Evolutionary conservation across 2,797 vertebrate species (phyloP).

Genomic region (Galago senegalensis): DNA sequence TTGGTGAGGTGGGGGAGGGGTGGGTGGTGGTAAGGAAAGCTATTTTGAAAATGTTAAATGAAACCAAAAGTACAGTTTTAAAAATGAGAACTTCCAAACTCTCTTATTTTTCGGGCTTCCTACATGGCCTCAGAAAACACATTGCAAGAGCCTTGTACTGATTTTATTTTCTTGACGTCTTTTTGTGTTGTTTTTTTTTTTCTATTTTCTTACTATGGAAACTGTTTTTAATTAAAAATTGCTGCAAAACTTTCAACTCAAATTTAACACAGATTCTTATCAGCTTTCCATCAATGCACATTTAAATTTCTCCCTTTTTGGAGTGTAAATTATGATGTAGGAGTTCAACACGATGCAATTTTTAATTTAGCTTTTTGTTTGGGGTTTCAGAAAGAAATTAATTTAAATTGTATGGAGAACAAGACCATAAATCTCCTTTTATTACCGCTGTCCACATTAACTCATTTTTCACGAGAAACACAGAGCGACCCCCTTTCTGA

Average conservation of each 20-base stretch:
- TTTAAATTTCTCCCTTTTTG: slow-evolving; percentile 75
- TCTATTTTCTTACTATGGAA: slow-evolving; percentile 81
- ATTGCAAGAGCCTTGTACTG: slow-evolving; percentile 64
- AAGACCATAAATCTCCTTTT: slow-evolving; percentile 79
- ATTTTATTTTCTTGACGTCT: slow-evolving; percentile 82
- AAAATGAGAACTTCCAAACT: slow-evolving; percentile 82
- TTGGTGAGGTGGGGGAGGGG: not conserved
- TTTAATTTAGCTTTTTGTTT: slow-evolving; percentile 74
- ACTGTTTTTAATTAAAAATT: slow-evolving; percentile 91
- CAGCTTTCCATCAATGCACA: slow-evolving; percentile 79
- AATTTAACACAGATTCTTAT: slow-evolving; percentile 85
- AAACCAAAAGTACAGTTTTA: slow-evolving; percentile 84
- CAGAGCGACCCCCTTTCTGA: slow-evolving; percentile 54
- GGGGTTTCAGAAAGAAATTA: slow-evolving; percentile 74
- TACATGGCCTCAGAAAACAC: slow-evolving; percentile 78
- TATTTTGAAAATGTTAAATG: slow-evolving; percentile 84
- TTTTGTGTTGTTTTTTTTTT: not conserved
- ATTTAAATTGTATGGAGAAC: slow-evolving; percentile 77
- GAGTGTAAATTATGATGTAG: slow-evolving; percentile 71
- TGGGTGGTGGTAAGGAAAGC: slow-evolving; percentile 60
- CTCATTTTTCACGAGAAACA: slow-evolving; percentile 79
- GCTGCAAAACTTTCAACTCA: slow-evolving; percentile 87
- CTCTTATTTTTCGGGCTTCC: slow-evolving; percentile 77
- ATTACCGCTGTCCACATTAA: slow-evolving; percentile 69
- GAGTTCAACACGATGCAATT: slow-evolving; percentile 55